Percentiles rank a stretch among this genome's conserved stretches.
These are phyloP conservation scores for Cololabis saira DNA, from an alignment of 2,113 vertebrate species.

Conservation along the genomic window DNA sequence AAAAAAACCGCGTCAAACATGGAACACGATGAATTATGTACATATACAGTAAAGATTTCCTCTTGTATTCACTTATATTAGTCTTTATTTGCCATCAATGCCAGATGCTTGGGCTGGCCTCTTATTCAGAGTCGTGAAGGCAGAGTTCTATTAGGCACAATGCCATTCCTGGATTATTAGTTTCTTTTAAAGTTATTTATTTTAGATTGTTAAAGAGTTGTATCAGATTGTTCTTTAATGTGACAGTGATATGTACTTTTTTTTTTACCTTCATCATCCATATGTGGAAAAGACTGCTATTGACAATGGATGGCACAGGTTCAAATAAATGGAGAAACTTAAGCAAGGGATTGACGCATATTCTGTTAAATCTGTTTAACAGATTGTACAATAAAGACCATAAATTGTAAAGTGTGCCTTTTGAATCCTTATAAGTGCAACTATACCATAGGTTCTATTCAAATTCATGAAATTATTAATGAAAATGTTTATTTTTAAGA, in stretches of 20 bases:
- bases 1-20: constrained; percentile 26
- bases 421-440: constrained; percentile 11
- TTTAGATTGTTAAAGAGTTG: constrained; percentile 50
- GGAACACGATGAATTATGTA: constrained; percentile 26
- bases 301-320: constrained; percentile 45
- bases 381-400: constrained; percentile 70
- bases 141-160: constrained; percentile 27
- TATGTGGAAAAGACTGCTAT: constrained; percentile 19
- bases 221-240: constrained; percentile 45
- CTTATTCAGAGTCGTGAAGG: constrained; percentile 28
- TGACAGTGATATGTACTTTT: constrained; percentile 28
- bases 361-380: constrained; percentile 59
- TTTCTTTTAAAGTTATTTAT: constrained; percentile 75
- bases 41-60: constrained; percentile 62
- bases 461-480: neutral
- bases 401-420: constrained; percentile 29
- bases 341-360: constrained; percentile 61
- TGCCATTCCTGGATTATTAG: constrained; percentile 39
- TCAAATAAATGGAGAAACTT: constrained; percentile 35
- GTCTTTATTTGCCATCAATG: constrained; percentile 62
- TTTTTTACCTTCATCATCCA: constrained; percentile 47
- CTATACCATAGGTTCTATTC: neutral
- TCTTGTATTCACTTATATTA: constrained; percentile 39
- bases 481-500: too few species aligned
- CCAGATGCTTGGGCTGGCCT: constrained; percentile 55